Evolutionary conservation across 1,140 invertebrate species (phyloP), one percentile per base, ranked within the genome.

Genomic region (Polypedilum vanderplanki): DNA sequence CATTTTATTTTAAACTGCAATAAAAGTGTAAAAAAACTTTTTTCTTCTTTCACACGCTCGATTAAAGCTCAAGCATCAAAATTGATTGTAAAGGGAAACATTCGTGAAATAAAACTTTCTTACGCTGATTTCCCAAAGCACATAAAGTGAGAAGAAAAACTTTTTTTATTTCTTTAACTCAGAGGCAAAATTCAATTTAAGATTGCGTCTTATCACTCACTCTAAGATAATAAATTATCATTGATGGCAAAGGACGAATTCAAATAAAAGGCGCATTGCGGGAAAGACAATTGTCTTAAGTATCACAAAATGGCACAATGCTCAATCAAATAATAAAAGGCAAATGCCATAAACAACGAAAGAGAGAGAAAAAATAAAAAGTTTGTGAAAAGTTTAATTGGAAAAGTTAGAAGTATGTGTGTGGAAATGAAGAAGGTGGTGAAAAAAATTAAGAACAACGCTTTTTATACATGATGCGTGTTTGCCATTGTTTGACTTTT

Each of bases 261-360:
- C 24, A 33, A 33, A 33, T 33, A 33, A 46, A 57, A 57, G 46
- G n/a, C 12, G 46, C n/a, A 15, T 57, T 57, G n/a, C 12, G 1
- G 1, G 10, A 12, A 15, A 57, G n/a, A 15, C 46, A 57, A 57
- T 57, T 57, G 46, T 57, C n/a, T 57, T n/a, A 57, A 57, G 4
- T 15, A n/a, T 57, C 46, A 57, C 46, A 57, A 57, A 57, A 12
- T n/a, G 12, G 10, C 12, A 57, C 12, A 57, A 9, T 57, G 46
- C n/a, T 57, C 12, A 57, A 57, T 57, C 46, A 57, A 57, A 57
- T 57, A 57, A 57, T n/a, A 57, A 57, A 57, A 57, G 24, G 46
- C 46, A 57, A 15, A 15, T 57, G 10, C 46, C 46, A 57, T 57
- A 57, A 57, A 57, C n/a, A 57, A 33, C 24, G 24, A 33, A 5